A percentile compares a stretch with the other conserved stretches of the same genome.
Conservation (phyloP, 2,113 vertebrate species). For the Rattus rattus region DNA sequence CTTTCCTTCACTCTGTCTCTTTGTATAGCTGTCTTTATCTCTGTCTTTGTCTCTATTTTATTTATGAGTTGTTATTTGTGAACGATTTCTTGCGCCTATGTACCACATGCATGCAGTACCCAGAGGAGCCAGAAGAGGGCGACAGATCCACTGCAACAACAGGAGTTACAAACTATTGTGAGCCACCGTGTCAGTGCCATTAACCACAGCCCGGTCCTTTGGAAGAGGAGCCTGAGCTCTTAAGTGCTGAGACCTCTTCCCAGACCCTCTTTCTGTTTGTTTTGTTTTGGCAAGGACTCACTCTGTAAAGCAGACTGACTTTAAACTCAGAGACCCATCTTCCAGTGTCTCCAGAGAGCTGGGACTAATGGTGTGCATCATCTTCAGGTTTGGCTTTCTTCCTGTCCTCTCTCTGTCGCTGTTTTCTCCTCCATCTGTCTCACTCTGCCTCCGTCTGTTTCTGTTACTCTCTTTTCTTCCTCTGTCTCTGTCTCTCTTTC, state of each 20-base stretch:
- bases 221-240: background rate
- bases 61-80: background rate
- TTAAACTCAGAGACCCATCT: background rate
- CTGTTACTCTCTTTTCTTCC: too few species aligned
- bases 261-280: too few species aligned
- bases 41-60: background rate
- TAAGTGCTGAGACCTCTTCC: background rate
- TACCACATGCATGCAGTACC: background rate
- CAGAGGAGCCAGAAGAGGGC: background rate
- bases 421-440: too few species aligned
- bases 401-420: background rate
- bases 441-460: too few species aligned
- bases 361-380: too few species aligned
- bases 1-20: too few species aligned
- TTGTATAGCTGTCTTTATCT: background rate
- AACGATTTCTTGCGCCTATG: too few species aligned
- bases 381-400: background rate
- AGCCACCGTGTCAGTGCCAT: background rate
- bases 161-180: background rate
- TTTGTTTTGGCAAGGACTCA: background rate
- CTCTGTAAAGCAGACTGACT: background rate
- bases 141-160: background rate
- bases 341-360: background rate
- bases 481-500: background rate
- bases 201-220: background rate